phyloP scores from a whole-genome alignment of 2,888 invertebrate species.

The Drosophila aldrichi region DNA sequence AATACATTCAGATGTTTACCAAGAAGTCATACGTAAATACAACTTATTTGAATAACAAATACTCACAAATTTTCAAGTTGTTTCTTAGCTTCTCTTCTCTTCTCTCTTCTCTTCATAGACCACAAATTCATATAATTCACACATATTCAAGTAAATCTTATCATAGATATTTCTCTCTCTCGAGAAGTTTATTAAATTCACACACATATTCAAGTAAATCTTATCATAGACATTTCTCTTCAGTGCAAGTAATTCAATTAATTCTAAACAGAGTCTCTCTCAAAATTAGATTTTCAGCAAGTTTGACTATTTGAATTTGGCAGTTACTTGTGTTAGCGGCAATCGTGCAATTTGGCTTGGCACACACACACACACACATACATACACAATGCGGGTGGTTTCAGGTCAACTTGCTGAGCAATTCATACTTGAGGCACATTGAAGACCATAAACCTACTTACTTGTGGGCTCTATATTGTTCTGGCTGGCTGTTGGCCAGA shows the following conservation, averaged over 20 bases:
- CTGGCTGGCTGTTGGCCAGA: constrained; percentile 2
- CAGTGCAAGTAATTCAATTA: neutral
- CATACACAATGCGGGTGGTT: constrained; percentile 5
- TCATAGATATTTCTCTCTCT: neutral
- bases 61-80: no score
- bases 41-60: no score
- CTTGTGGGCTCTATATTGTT: constrained; percentile 1
- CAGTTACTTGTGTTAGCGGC: constrained; percentile 1
- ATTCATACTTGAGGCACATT: neutral
- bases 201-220: neutral
- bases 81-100: no score
- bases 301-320: neutral
- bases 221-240: neutral
- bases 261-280: neutral
- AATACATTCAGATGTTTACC: no score
- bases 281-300: neutral
- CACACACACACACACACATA: no score
- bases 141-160: neutral
- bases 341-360: neutral
- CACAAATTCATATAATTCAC: neutral
- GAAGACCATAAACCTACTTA: constrained; percentile 7
- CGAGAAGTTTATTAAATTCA: no score
- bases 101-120: neutral
- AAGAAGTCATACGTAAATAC: no score
- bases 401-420: neutral